phyloP scores from a whole-genome alignment of 2,113 vertebrate genomes.

The Ancistrus triradiatus region DNA sequence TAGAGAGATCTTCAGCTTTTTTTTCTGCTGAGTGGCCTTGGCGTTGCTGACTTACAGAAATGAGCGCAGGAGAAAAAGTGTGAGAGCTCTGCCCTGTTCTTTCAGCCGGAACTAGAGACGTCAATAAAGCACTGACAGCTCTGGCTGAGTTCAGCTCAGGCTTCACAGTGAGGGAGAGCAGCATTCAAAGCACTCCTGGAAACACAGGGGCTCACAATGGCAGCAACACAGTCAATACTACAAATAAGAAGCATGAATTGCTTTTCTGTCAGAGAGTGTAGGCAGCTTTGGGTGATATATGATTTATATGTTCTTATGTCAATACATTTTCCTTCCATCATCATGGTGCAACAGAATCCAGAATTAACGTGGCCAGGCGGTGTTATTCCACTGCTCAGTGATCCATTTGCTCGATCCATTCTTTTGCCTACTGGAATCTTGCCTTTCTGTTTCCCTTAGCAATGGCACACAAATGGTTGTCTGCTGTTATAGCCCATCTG shows the following conservation, averaged over 20 bases:
- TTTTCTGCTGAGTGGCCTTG: conserved; percentile 38
- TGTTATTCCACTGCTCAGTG: no score
- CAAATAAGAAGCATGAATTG: background rate
- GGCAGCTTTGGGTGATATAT: background rate
- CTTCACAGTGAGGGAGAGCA: background rate
- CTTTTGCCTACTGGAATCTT: no score
- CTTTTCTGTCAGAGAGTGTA: background rate
- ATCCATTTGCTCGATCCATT: no score
- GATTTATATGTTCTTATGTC: background rate
- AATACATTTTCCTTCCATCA: no score
- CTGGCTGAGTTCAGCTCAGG: conserved; percentile 11
- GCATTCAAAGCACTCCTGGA: background rate
- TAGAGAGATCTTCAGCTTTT: conserved; percentile 22
- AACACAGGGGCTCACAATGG: background rate
- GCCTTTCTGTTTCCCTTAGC: no score
- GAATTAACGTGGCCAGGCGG: no score
- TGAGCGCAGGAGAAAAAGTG: conserved; percentile 12
- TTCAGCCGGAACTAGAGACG: conserved; percentile 18
- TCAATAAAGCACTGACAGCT: conserved; percentile 25
- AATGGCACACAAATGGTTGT: no score
- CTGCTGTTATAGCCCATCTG: no score
- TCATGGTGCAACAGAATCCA: no score
- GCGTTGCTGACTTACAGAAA: conserved; percentile 41
- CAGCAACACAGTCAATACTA: background rate
- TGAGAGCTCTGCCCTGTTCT: conserved; percentile 18